Evolutionary conservation across 2,113 vertebrate species (phyloP).

Genomic region (Poeciliopsis retropinna): DNA sequence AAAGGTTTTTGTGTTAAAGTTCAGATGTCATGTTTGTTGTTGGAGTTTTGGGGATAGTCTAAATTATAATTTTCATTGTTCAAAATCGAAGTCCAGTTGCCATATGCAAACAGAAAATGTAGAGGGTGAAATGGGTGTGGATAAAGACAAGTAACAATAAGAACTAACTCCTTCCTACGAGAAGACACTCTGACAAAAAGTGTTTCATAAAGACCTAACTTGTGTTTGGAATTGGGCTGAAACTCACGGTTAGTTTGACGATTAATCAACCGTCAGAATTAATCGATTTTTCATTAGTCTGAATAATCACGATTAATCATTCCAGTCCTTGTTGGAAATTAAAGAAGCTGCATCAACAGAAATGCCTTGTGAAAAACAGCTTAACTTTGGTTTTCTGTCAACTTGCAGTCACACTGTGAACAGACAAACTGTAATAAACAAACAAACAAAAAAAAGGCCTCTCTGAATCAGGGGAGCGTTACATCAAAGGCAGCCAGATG

Average conservation of each 20-base stretch:
- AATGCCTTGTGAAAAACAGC: background rate
- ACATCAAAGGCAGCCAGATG: constrained; percentile 56
- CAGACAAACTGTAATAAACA: background rate
- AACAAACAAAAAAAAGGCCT: constrained; percentile 2
- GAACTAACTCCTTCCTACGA: too few relatives aligned
- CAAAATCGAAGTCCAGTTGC: too few relatives aligned
- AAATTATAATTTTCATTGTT: background rate
- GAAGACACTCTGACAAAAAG: too few relatives aligned
- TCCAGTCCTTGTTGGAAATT: background rate
- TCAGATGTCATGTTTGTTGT: background rate
- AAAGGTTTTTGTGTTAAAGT: too few relatives aligned
- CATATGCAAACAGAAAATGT: background rate
- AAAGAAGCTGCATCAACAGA: background rate
- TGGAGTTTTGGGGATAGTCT: background rate
- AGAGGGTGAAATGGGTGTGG: background rate
- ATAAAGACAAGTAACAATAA: background rate
- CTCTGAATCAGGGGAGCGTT: constrained; percentile 18
- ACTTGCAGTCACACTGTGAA: constrained; percentile 7
- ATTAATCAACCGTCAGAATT: too few relatives aligned
- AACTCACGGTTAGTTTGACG: too few relatives aligned
- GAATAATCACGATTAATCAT: too few relatives aligned
- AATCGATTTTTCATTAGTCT: too few relatives aligned
- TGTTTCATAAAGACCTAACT: too few relatives aligned
- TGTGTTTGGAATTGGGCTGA: too few relatives aligned
- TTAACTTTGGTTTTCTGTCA: background rate